These are phyloP conservation scores for Drosophila gunungcola DNA, from an alignment of 1,140 invertebrate genomes.

Conservation along the genomic window DNA sequence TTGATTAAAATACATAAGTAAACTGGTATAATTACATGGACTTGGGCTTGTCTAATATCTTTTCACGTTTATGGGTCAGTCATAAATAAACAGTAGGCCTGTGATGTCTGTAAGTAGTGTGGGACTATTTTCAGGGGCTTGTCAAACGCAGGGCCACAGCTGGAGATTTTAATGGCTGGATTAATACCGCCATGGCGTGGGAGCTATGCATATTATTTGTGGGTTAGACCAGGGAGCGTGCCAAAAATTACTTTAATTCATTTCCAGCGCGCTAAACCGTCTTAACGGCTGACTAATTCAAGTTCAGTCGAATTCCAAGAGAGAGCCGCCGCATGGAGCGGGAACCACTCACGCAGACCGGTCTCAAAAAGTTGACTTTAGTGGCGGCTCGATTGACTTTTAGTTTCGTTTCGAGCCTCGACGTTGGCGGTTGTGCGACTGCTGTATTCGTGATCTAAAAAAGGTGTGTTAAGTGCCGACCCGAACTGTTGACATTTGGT, in stretches of 20 bases:
- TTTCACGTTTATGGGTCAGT: conserved; percentile 41
- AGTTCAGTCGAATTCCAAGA: conserved; percentile 66
- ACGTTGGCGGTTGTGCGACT: conserved; percentile 50
- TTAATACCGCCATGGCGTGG: conserved; percentile 45
- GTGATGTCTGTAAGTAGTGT: conserved; percentile 22
- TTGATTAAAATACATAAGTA: conserved; percentile 12
- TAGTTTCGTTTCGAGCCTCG: conserved; percentile 76
- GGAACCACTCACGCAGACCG: conserved; percentile 24
- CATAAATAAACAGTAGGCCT: conserved; percentile 16
- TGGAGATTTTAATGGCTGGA: conserved; percentile 39
- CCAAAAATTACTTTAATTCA: conserved; percentile 35
- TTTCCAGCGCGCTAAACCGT: conserved; percentile 28
- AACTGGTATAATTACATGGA: conserved; percentile 13
- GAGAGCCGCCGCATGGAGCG: conserved; percentile 20
- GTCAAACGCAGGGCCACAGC: conserved; percentile 48
- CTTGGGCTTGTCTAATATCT: conserved; percentile 19
- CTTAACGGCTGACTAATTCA: conserved; percentile 69
- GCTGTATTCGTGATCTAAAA: conserved; percentile 20
- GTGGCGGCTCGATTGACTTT: conserved; percentile 53
- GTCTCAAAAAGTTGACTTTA: conserved; percentile 22
- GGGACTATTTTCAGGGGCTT: conserved; percentile 70
- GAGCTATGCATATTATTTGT: conserved; percentile 37
- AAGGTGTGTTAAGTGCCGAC: conserved; percentile 41
- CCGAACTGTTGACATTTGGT: conserved; percentile 32
- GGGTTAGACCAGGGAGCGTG: conserved; percentile 45